A percentile compares a stretch with the other conserved stretches of the same genome.
These are phyloP conservation scores for Vollenhovia emeryi DNA, from an alignment of 1,140 invertebrate species.

Conservation along the genomic window DNA sequence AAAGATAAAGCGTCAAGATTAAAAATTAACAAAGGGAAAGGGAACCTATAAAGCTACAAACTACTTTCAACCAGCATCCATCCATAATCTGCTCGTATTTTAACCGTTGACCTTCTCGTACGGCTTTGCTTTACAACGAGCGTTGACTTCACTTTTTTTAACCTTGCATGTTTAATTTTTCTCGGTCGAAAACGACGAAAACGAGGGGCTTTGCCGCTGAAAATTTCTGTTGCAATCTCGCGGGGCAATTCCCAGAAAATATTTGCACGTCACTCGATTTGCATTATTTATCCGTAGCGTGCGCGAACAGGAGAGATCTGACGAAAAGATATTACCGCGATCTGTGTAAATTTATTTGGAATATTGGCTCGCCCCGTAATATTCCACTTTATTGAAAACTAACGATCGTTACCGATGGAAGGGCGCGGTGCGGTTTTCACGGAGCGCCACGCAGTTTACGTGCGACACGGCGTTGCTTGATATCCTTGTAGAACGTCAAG, in stretches of 20 bases:
- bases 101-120: too few species aligned
- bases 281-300: background rate
- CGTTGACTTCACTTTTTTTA: background rate
- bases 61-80: too few species aligned
- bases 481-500: background rate
- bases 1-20: too few species aligned
- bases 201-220: background rate
- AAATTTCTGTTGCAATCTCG: background rate
- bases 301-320: background rate
- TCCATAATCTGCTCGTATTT: too few species aligned
- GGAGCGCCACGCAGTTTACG: background rate
- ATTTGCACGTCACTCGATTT: background rate
- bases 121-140: too few species aligned
- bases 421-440: constrained; percentile 35
- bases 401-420: background rate
- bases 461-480: background rate
- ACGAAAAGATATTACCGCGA: constrained; percentile 13
- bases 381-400: constrained; percentile 18
- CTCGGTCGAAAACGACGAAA: background rate
- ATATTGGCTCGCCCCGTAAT: background rate
- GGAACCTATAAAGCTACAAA: too few species aligned
- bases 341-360: background rate
- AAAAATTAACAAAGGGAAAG: too few species aligned
- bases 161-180: background rate
- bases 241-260: constrained; percentile 10